Evolutionary conservation across 2,888 invertebrate species (phyloP).

Genomic region (Siphonodentalium dalli): DNA sequence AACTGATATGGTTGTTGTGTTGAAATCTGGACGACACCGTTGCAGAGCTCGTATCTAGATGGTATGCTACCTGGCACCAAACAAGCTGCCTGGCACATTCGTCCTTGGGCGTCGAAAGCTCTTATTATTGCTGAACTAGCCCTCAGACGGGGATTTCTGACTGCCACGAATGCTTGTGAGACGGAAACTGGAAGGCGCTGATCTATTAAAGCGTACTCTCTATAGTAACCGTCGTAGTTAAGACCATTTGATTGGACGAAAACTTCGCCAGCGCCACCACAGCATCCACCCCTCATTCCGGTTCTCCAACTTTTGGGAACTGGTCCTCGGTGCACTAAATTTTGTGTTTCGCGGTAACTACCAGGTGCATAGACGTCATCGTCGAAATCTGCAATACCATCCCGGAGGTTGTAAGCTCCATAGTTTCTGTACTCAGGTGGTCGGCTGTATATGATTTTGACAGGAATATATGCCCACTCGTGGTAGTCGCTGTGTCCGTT

Average conservation of each 20-base stretch:
- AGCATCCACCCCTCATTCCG: too few species aligned
- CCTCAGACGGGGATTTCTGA: conserved; percentile 36
- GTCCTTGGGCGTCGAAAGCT: conserved; percentile 48
- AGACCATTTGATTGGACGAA: conserved; percentile 47
- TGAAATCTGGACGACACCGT: too few species aligned
- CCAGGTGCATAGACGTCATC: conserved; percentile 25
- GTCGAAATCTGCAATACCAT: conserved; percentile 10
- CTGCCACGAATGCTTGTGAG: conserved; percentile 38
- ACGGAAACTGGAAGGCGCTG: conserved; percentile 35
- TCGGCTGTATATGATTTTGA: conserved; percentile 21
- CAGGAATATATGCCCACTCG: conserved; percentile 37
- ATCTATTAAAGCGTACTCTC: conserved; percentile 41
- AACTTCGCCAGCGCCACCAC: conserved; percentile 34
- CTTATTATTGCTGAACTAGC: conserved; percentile 37
- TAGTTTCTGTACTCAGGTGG: conserved; percentile 21
- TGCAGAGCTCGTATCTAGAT: too few species aligned
- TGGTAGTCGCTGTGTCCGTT: conserved; percentile 28
- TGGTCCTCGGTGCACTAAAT: too few species aligned
- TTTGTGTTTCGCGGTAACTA: conserved; percentile 18
- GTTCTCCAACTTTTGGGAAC: too few species aligned
- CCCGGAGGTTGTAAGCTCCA: conserved; percentile 18
- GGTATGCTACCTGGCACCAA: too few species aligned
- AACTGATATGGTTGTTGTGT: too few species aligned
- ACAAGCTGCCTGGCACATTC: conserved; percentile 50
- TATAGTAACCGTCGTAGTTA: conserved; percentile 47